Conservation (phyloP, 2,113 vertebrate genomes). For the Climacteris rufus region DNA sequence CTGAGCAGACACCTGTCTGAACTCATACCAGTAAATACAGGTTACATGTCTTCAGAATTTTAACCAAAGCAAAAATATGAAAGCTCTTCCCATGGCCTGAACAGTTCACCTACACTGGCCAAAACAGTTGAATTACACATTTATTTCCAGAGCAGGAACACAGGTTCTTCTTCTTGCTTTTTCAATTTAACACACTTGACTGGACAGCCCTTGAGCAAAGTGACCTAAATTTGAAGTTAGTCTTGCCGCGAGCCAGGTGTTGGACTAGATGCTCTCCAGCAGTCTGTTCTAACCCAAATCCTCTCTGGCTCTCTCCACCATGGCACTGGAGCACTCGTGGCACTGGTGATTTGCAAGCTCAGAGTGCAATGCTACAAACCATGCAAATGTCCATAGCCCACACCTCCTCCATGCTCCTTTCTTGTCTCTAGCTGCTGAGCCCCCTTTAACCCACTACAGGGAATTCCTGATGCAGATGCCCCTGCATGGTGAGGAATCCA, state of each 20-base stretch:
- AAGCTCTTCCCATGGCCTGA: background rate
- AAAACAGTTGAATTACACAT: background rate
- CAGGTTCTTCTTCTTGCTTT: background rate
- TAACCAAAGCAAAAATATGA: background rate
- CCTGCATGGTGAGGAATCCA: background rate
- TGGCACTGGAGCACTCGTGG: background rate
- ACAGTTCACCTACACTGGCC: background rate
- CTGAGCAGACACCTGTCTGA: background rate
- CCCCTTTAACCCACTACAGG: background rate
- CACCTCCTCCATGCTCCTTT: background rate
- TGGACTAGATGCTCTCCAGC: background rate
- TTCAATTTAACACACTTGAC: background rate
- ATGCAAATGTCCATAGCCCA: background rate
- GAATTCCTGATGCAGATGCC: background rate
- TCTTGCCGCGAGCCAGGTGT: background rate
- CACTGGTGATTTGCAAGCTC: background rate
- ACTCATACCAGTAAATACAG: conserved; percentile 32
- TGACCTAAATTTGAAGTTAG: conserved; percentile 13
- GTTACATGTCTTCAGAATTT: conserved; percentile 3
- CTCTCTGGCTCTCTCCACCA: background rate
- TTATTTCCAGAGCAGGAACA: background rate
- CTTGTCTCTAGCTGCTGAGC: background rate
- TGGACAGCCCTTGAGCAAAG: background rate
- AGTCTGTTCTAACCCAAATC: background rate
- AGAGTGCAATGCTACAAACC: background rate